A percentile compares a stretch with the other conserved stretches of the same genome.
These are phyloP conservation scores for Euura lappo DNA, from an alignment of 1,140 invertebrate genomes.

Conservation along the genomic window DNA sequence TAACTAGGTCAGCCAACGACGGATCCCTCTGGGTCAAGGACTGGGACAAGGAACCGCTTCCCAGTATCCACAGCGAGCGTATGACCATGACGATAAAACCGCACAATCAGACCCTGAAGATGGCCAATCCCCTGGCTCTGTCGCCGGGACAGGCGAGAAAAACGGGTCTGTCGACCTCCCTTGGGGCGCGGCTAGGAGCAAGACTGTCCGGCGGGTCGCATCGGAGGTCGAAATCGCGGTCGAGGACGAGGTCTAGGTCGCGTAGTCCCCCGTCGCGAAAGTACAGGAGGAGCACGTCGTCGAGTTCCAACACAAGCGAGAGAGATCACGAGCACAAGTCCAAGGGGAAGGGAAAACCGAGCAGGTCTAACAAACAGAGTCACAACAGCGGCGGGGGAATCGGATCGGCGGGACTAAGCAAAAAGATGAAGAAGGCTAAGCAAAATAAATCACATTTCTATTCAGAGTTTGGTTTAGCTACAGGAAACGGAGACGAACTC, in stretches of 20 bases:
- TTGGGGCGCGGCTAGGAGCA: slow-evolving; percentile 63
- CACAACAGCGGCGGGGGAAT: slow-evolving; percentile 22
- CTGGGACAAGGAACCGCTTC: slow-evolving; percentile 91
- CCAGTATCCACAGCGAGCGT: slow-evolving; percentile 80
- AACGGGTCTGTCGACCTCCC: slow-evolving; percentile 60
- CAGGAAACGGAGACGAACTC: slow-evolving; percentile 66
- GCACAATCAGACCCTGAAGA: slow-evolving; percentile 41
- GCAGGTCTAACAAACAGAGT: slow-evolving; percentile 46
- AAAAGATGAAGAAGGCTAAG: slow-evolving; percentile 65
- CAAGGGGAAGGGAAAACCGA: slow-evolving; percentile 46
- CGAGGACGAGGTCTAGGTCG: slow-evolving; percentile 43
- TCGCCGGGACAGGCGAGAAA: slow-evolving; percentile 48
- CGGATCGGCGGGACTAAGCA: slow-evolving; percentile 39
- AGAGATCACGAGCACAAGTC: slow-evolving; percentile 52
- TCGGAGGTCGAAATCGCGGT: slow-evolving; percentile 43
- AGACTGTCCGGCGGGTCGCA: slow-evolving; percentile 51
- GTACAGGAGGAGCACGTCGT: slow-evolving; percentile 52
- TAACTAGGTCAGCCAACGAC: slow-evolving; percentile 85
- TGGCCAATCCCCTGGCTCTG: slow-evolving; percentile 34
- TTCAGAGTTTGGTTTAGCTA: slow-evolving; percentile 69
- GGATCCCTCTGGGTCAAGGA: slow-evolving; percentile 87
- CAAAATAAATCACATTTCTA: slow-evolving; percentile 71
- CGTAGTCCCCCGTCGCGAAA: slow-evolving; percentile 49
- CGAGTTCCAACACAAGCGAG: slow-evolving; percentile 51
- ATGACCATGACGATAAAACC: slow-evolving; percentile 67